Base-by-base conservation (phyloP, 2,888 invertebrate genomes). In the Drosophila picticornis region DNA sequence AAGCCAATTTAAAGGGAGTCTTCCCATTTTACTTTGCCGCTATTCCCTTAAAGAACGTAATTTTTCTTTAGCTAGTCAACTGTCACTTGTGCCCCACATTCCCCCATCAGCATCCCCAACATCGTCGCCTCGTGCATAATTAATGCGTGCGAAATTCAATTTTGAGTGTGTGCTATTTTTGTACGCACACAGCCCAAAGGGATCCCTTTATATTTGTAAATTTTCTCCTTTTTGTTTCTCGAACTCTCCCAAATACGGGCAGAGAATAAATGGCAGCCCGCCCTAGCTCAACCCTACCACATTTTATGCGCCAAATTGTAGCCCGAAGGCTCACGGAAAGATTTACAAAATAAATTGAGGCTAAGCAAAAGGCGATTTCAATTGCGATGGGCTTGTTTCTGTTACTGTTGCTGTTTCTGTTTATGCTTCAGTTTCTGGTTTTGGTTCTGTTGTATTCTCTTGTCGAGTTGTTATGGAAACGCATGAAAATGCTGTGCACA, bases 101-200 rank as follows among this genome's bases (percentile, higher is more conserved):
- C 34, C 40, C 43, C 27, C 4, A 19, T 1, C 19, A 10, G 11
- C 16, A 38, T 3, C 22, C 7, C 22, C 19, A 2, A 2, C 43
- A 2, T 13, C 22, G 11, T 2, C 11, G 22, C 46, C 56, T 56
- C 32, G n/a, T 73, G 74, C 81, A 80, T 81, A 80, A 80, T 81
- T 81, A 80, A 81, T 81, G 78, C 71, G 65, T 62, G 59, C 64
- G 48, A 69, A 80, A 79, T 81, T 79, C 65, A 79, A 79, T 77
- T 79, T 73, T 53, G 27, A 67, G 55, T 72, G 50, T 75, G 51
- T 55, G 22, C 55, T 34, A 34, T 38, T 40, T 29, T 40, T 31
- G 7, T 31, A 3, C 16, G 16, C 19, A 34, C 19, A 34, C 11
- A 22, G 1, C 16, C 29, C n/a, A 9, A 57, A 31, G 29, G 40